Percentiles rank a stretch among this genome's conserved stretches.
Evolutionary conservation across 2,888 invertebrate genomes (phyloP).

Genomic region (Xylocampa areola): DNA sequence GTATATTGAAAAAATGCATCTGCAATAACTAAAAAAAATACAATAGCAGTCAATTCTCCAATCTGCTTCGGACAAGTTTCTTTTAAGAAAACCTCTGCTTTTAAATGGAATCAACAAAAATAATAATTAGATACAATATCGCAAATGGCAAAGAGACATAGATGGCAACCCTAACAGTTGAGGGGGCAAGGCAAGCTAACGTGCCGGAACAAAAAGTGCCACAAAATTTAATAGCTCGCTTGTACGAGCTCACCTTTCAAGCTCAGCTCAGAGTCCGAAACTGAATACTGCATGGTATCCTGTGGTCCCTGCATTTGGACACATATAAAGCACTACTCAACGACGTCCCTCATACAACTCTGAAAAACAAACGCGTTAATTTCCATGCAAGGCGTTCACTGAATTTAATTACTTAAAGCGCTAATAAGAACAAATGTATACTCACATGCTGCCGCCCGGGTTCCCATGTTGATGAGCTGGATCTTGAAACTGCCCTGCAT

Average conservation of each 20-base stretch:
- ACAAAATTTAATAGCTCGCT: constrained; percentile 69
- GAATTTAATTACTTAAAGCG: constrained; percentile 45
- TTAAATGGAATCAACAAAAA: neutral
- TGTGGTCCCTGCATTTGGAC: constrained; percentile 81
- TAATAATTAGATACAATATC: constrained; percentile 9
- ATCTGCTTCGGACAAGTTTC: constrained; percentile 4
- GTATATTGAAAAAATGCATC: neutral
- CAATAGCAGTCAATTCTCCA: constrained; percentile 2
- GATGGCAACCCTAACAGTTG: constrained; percentile 62
- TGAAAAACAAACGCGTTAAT: constrained; percentile 87
- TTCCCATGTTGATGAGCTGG: constrained; percentile 95
- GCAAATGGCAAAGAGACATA: constrained; percentile 36
- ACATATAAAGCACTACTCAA: constrained; percentile 86
- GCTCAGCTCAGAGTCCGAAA: constrained; percentile 80
- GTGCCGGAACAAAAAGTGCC: constrained; percentile 68
- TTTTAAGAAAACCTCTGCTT: neutral
- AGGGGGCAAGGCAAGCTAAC: constrained; percentile 63
- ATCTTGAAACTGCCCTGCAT: constrained; percentile 93
- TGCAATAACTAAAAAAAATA: constrained; percentile 3
- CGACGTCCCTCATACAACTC: constrained; percentile 78
- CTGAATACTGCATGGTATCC: constrained; percentile 78
- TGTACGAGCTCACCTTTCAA: constrained; percentile 86
- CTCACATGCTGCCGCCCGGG: constrained; percentile 98
- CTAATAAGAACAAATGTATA: constrained; percentile 36
- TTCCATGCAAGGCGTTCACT: constrained; percentile 80